Evolutionary conservation across 2,888 invertebrate species (phyloP), one percentile per base, ranked within the genome.

Genomic region (Diploptera punctata): DNA sequence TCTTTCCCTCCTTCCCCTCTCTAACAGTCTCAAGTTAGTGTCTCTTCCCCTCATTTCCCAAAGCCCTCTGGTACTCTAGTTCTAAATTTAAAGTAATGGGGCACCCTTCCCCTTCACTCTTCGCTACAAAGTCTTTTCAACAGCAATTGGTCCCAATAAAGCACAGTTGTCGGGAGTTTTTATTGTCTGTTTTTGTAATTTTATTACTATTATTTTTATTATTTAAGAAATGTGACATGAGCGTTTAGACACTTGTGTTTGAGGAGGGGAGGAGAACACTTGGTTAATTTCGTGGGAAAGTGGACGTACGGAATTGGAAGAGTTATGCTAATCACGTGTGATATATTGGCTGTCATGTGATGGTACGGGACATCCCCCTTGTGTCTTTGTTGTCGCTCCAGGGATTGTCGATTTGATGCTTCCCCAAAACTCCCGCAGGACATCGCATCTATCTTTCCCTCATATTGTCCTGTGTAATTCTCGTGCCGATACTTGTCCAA

Each of bases 121-220:
- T 49, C 19, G 52, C 68, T 52, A 60, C 70, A 70, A 47, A 29
- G 60, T 71, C 73, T 74, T 74, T 74, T 71, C 74, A 71, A 65
- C 68, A 62, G 52, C 74, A 74, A 74, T 74, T 74, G 71, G 43
- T 68, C 43, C 71, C 74, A 74, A 74, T 74, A 68, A 74, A 74
- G 68, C 68, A 61, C 68, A 74, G 68, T 74, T 73, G 52, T 68
- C 26, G 47, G 65, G 43, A 33, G 26, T 47, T 38, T 26, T 62
- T 38, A 33, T 61, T 61, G 33, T 29, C 31, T 49, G 33, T 70
- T 54, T 71, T 71, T 65, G 65, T 65, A 65, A 65, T 65, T 65
- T 65, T 65, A 61, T 61, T 61, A 38, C 61, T 38, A 38, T 49
- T 44, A 70, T 70, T 70, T 70, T 70, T 70, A 71, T 71, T 71